Evolutionary conservation across 2,113 vertebrate species (phyloP).

Genomic region (Ictidomys tridecemlineatus): DNA sequence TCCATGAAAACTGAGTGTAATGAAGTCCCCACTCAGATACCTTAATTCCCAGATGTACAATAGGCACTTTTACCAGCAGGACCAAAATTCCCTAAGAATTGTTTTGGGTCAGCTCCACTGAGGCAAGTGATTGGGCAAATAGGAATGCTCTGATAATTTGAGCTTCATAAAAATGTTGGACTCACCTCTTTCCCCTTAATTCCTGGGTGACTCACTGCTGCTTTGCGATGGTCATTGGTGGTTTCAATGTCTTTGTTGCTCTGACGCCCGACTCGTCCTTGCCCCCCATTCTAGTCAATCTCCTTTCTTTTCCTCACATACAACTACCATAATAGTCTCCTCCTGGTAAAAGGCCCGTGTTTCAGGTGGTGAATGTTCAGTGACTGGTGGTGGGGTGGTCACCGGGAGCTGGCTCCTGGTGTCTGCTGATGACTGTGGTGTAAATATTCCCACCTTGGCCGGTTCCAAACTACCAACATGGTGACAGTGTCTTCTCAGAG

Average conservation of each 20-base stretch:
- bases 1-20: not conserved
- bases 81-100: not conserved
- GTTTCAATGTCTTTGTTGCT: not conserved
- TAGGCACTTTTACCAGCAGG: not conserved
- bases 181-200: not conserved
- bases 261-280: not conserved
- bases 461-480: not conserved
- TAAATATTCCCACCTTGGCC: not conserved
- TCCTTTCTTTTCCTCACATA: not conserved
- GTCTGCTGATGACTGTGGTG: not conserved
- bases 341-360: not conserved
- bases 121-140: not conserved
- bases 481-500: not conserved
- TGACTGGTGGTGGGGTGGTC: not conserved
- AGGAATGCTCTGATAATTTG: not conserved
- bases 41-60: not conserved
- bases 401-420: no score
- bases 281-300: not conserved
- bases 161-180: not conserved
- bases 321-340: not conserved
- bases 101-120: not conserved
- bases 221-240: not conserved
- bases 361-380: not conserved
- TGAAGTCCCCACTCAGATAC: not conserved
- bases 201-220: not conserved